Evolutionary conservation across 2,888 invertebrate genomes (phyloP).

Genomic region (Andrena camellia): DNA sequence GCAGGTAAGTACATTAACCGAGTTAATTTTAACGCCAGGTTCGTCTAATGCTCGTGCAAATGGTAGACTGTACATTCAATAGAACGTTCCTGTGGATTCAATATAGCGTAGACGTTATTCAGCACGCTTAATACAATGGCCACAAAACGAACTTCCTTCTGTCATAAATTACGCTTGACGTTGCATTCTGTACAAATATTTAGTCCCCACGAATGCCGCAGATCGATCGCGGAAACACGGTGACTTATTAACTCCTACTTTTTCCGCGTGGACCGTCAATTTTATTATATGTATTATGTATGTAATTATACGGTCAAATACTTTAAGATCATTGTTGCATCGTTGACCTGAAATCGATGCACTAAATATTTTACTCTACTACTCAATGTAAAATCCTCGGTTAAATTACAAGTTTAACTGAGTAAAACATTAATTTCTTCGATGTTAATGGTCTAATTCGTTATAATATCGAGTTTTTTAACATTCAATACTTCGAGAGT

Average conservation of each 20-base stretch:
- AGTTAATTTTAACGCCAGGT: slow-evolving; percentile 24
- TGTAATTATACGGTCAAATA: background rate
- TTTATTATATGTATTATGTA: background rate
- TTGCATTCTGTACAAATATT: slow-evolving; percentile 34
- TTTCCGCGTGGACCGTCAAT: background rate
- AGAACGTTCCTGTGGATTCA: slow-evolving; percentile 7
- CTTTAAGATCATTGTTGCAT: background rate
- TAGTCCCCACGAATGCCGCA: slow-evolving; percentile 1
- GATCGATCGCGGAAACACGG: slow-evolving; percentile 22
- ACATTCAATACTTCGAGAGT: too few relatives aligned
- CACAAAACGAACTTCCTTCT: slow-evolving; percentile 23
- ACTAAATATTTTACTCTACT: too few relatives aligned
- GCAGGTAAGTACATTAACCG: background rate
- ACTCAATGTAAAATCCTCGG: too few relatives aligned
- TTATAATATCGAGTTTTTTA: too few relatives aligned
- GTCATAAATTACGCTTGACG: slow-evolving; percentile 29
- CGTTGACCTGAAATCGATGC: background rate
- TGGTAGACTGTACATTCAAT: slow-evolving; percentile 21
- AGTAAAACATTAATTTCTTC: too few relatives aligned
- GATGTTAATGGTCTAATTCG: too few relatives aligned
- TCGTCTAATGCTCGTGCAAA: slow-evolving; percentile 26
- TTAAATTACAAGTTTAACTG: too few relatives aligned
- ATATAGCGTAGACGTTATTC: slow-evolving; percentile 14
- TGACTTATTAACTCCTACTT: background rate
- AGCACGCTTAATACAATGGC: slow-evolving; percentile 6